Percentiles rank a stretch among this genome's conserved stretches.
Conservation (phyloP, 2,113 vertebrate species). For the Plectropomus leopardus region DNA sequence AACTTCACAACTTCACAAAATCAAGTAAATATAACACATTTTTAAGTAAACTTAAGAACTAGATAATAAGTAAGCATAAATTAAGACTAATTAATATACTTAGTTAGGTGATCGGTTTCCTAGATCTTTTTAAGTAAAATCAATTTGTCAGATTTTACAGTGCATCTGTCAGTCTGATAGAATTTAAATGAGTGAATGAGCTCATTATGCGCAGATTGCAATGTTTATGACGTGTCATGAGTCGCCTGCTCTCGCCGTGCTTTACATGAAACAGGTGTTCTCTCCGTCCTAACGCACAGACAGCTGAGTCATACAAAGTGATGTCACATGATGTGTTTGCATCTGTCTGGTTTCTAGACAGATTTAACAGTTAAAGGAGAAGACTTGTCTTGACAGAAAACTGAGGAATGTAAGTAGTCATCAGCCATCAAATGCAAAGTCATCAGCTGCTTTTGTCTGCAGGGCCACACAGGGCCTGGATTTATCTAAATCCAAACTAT, state of each 20-base stretch:
- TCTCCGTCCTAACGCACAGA: not conserved
- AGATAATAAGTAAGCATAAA: too few species aligned
- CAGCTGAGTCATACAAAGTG: not conserved
- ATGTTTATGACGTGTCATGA: not conserved
- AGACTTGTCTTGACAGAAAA: constrained; percentile 13
- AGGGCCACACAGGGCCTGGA: not conserved
- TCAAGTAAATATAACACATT: too few species aligned
- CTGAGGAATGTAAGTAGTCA: not conserved
- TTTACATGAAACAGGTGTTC: not conserved
- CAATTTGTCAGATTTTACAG: too few species aligned
- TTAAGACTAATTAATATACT: too few species aligned
- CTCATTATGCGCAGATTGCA: not conserved
- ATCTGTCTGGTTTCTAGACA: not conserved
- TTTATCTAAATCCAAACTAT: too few species aligned
- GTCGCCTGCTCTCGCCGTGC: not conserved
- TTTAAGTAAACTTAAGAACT: too few species aligned
- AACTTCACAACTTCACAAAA: too few species aligned
- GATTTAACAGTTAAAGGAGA: too few species aligned
- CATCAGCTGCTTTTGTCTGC: not conserved
- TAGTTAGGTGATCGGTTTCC: too few species aligned
- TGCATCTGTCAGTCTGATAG: not conserved
- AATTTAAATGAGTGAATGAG: not conserved
- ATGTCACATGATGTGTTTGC: not conserved
- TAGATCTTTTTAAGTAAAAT: too few species aligned
- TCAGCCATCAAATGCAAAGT: not conserved